Evolutionary conservation across 2,113 vertebrate genomes (phyloP).

Genomic region (Neolamprologus tretocephalus): DNA sequence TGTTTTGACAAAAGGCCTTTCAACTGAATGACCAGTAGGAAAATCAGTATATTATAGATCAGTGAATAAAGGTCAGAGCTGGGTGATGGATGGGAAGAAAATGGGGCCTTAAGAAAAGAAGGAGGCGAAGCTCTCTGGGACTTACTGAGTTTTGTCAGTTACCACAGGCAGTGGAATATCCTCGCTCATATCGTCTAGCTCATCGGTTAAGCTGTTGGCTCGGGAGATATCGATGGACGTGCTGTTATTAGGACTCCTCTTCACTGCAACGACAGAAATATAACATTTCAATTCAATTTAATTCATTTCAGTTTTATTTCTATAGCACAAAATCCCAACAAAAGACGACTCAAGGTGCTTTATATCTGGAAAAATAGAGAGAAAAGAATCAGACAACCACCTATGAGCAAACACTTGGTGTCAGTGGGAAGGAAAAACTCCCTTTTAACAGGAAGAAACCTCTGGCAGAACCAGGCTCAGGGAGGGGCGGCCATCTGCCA

Average conservation of each 20-base stretch:
- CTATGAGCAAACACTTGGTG: not conserved
- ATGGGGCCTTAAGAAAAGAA: not conserved
- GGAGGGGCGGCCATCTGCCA: not conserved
- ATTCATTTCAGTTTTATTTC: not conserved
- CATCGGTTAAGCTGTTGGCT: constrained; percentile 76
- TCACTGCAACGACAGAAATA: constrained; percentile 44
- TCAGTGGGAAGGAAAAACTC: not conserved
- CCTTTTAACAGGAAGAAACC: not conserved
- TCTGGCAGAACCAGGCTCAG: not conserved
- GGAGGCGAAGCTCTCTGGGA: not conserved
- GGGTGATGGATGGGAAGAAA: constrained; percentile 22
- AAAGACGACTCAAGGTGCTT: not conserved
- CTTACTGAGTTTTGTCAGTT: constrained; percentile 73
- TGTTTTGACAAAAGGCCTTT: constrained; percentile 34
- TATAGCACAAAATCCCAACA: not conserved
- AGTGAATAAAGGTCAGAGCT: constrained; percentile 24
- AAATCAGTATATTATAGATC: constrained; percentile 32
- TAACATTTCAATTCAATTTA: not conserved
- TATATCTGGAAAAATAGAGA: not conserved
- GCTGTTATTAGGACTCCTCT: constrained; percentile 49
- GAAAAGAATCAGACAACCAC: not conserved
- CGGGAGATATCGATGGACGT: constrained; percentile 69
- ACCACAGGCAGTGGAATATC: constrained; percentile 68
- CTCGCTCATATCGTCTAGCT: constrained; percentile 71
- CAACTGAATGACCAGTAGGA: not conserved